Percentiles rank a stretch among this genome's conserved stretches.
Conservation (phyloP, 2,888 invertebrate species). For the Diarsia brunnea region DNA sequence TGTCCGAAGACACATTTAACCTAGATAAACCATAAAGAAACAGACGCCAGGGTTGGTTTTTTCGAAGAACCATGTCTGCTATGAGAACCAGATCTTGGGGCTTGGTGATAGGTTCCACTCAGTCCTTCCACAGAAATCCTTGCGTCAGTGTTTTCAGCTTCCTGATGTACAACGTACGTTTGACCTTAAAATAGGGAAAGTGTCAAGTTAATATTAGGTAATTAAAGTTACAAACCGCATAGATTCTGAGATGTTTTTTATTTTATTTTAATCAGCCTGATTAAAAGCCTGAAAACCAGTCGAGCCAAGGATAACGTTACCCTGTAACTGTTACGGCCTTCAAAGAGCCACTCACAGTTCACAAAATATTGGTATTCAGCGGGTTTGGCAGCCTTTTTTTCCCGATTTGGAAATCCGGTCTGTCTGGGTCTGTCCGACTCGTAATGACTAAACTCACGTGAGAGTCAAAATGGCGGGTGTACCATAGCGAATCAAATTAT, state of each 20-base stretch:
- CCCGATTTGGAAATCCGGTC: too few species aligned
- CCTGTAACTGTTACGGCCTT: background rate
- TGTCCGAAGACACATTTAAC: background rate
- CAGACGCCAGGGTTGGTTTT: slow-evolving; percentile 66
- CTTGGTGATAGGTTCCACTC: slow-evolving; percentile 60
- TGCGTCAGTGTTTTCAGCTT: slow-evolving; percentile 86
- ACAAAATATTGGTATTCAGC: background rate
- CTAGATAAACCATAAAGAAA: slow-evolving; percentile 67
- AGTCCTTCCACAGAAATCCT: slow-evolving; percentile 55
- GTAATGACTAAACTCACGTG: too few species aligned
- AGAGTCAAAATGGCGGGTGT: too few species aligned
- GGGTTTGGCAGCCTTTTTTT: too few species aligned
- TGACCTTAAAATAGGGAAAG: slow-evolving; percentile 82
- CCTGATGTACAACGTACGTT: slow-evolving; percentile 84
- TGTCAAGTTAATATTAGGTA: background rate
- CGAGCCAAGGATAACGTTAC: background rate
- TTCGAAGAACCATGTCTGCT: slow-evolving; percentile 76
- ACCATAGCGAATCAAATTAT: too few species aligned
- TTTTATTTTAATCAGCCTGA: too few species aligned
- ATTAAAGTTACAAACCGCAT: background rate
- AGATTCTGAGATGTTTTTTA: background rate
- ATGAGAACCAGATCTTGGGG: slow-evolving; percentile 76
- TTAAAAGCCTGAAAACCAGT: background rate
- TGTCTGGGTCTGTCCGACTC: too few species aligned
- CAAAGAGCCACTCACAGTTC: background rate